Conservation (phyloP, 1,140 invertebrate genomes). For the Heliconius melpomene region DNA sequence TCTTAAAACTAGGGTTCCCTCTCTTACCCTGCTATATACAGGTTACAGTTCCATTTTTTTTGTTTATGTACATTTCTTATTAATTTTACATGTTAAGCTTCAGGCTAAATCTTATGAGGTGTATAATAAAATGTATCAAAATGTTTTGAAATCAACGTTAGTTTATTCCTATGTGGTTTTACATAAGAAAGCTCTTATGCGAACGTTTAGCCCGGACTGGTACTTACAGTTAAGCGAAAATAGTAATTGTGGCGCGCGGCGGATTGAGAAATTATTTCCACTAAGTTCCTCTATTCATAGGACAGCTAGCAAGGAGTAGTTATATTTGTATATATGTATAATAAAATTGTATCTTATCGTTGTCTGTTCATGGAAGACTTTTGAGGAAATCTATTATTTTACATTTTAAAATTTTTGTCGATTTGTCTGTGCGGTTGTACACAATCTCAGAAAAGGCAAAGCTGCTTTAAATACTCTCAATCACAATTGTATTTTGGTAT, state of each 20-base stretch:
- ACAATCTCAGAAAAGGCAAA: no score
- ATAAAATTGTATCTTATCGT: no score
- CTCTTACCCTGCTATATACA: no score
- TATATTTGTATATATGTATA: not conserved
- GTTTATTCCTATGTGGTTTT: conserved; percentile 18
- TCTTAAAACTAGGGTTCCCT: no score
- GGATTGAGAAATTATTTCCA: conserved; percentile 46
- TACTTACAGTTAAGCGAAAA: conserved; percentile 41
- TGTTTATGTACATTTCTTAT: no score
- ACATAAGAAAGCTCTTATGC: conserved; percentile 27
- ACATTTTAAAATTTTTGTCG: no score
- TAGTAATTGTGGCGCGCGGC: conserved; percentile 35
- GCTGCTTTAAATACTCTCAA: no score
- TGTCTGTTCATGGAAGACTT: no score
- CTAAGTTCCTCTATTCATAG: conserved; percentile 18
- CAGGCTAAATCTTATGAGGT: not conserved
- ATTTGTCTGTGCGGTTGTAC: no score
- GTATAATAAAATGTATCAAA: not conserved
- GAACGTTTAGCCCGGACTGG: conserved; percentile 1
- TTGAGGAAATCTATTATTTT: no score
- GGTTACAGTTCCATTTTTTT: no score
- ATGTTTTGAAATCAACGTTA: not conserved
- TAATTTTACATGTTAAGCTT: not conserved
- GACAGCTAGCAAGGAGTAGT: not conserved
- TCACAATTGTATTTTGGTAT: no score